Evolutionary conservation across 30 jellyfish, hydroid and myxozoan species (phyloP).

Genomic region (Hydractinia symbiolongicarpus): DNA sequence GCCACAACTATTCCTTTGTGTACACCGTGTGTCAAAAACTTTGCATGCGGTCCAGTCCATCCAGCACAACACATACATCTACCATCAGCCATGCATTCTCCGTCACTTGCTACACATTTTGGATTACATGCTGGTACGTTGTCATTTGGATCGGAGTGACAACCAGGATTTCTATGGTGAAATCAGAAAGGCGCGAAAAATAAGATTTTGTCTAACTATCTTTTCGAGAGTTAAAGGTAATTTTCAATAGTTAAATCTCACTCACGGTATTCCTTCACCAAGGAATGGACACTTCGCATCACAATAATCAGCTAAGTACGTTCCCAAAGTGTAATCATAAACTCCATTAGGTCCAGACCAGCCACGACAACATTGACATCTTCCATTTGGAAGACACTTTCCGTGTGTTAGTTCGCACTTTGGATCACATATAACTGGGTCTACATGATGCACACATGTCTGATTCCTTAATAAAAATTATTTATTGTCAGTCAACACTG

Average conservation of each 20-base stretch:
- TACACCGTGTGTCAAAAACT: neutral
- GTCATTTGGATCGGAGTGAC: neutral
- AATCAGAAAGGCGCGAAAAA: no score
- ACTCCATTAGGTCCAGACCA: conserved; percentile 7
- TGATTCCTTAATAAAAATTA: neutral
- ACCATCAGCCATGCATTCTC: conserved; percentile 18
- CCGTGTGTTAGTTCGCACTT: neutral
- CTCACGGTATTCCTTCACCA: neutral
- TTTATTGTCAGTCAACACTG: no score
- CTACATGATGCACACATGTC: neutral
- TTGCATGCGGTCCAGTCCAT: conserved; percentile 32
- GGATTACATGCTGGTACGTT: neutral
- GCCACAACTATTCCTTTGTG: neutral
- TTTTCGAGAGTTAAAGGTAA: no score
- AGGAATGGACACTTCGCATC: neutral
- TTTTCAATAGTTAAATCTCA: neutral
- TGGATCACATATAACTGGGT: no score
- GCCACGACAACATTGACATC: neutral
- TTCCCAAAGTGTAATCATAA: neutral
- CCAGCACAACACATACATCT: conserved; percentile 32
- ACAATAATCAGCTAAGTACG: neutral
- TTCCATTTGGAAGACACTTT: neutral
- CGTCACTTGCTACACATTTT: conserved; percentile 9
- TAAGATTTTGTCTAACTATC: no score
- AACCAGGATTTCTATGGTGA: no score